Base-by-base conservation (phyloP, 1,140 invertebrate genomes). In the Drosophila lacertosa region DNA sequence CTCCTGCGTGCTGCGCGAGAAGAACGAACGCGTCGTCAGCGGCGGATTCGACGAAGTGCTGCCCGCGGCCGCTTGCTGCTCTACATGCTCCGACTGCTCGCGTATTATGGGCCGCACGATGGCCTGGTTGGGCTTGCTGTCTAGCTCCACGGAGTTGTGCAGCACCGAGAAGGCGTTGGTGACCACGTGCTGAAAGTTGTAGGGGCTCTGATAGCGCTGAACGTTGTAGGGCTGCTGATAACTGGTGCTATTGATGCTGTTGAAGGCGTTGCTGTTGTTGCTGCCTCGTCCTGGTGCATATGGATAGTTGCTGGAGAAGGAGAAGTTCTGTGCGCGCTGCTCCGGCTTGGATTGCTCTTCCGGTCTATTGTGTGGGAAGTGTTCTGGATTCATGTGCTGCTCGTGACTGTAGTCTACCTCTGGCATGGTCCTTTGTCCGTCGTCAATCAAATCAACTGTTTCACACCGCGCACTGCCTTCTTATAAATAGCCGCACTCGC, bases 51-150 rank as follows among this genome's bases (percentile, higher is more conserved):
- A 53, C 42, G 42, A 60, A 24, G 2, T 44, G 45, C 42, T 55
- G 29, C 54, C 47, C 10, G 62, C 55, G 13, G 55, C 48, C 2
- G 40, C 37, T 4, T 37, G 62, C 48, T 39, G 6, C 13, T 68
- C 40, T 10, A 64, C 62, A 58, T 55, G 24, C 11, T 69, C 45
- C 26, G 45, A n/a, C 13, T 26, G 60, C 6, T 74, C 74, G 15
- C 92, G 82, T 32, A 92, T 82, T 18, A 91, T 91, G 18, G 92
- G 92, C 67, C 92, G 92, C 39, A 93, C 92, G 13, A 93, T 92
- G 59, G 92, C 92, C 40, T 84, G 80, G 68, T 93, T 93, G 7
- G 92, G 92, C 73, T 92, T 92, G 39, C 33, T 54, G n/a, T 78
- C 64, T 6, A 18, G 20, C 29, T 82, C 84, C 10, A 83, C 59